Conservation (phyloP, 2,113 vertebrate species). For the Dissostichus mawsoni region DNA sequence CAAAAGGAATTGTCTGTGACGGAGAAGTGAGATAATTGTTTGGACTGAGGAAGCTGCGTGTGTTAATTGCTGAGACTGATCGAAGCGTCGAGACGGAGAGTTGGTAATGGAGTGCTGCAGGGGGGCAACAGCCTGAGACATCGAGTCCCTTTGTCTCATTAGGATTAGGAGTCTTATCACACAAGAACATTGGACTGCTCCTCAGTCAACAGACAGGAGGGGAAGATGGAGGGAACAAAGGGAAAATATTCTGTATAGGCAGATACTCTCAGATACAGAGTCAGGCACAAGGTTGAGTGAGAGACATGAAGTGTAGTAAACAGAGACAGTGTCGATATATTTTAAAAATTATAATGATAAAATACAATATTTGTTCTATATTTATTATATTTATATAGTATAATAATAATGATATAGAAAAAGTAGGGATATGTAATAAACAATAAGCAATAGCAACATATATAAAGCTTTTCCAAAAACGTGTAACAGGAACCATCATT, state of each 20-base stretch:
- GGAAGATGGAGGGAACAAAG: slow-evolving; percentile 37
- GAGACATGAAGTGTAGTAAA: neutral
- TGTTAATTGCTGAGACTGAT: slow-evolving; percentile 68
- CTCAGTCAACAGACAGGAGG: slow-evolving; percentile 57
- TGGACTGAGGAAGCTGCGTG: slow-evolving; percentile 62
- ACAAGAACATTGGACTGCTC: slow-evolving; percentile 75
- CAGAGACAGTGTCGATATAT: neutral
- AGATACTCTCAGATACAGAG: neutral
- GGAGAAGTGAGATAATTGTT: slow-evolving; percentile 66
- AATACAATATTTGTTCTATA: too few relatives aligned
- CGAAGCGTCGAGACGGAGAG: slow-evolving; percentile 48
- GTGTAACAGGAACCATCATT: neutral
- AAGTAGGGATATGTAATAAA: too few relatives aligned
- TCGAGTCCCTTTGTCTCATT: slow-evolving; percentile 70
- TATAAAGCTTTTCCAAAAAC: too few relatives aligned
- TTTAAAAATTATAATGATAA: too few relatives aligned
- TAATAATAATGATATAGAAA: too few relatives aligned
- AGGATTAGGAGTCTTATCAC: slow-evolving; percentile 79
- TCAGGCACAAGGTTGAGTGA: neutral
- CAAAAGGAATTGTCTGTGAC: slow-evolving; percentile 47
- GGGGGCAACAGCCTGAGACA: slow-evolving; percentile 68
- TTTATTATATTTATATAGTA: too few relatives aligned
- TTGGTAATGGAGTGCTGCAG: slow-evolving; percentile 62
- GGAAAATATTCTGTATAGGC: slow-evolving; percentile 9
- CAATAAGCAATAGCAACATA: too few relatives aligned